Conservation (phyloP, 53 echinoderm and acorn worm genomes). For the Echinometra lucunter region DNA sequence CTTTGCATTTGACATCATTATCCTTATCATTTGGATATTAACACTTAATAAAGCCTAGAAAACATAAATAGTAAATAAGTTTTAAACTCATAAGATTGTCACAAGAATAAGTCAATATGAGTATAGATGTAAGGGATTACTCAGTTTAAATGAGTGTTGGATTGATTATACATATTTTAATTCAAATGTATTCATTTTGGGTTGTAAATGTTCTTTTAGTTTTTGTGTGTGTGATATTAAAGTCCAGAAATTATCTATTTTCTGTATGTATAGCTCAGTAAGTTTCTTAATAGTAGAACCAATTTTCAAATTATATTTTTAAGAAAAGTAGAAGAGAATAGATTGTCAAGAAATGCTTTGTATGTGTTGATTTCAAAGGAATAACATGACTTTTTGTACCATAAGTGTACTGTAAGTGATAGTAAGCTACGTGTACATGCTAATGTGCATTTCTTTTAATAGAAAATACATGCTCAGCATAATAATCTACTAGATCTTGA, state of each 20-base stretch:
- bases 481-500: not conserved
- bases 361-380: not conserved
- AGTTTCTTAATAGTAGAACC: not conserved
- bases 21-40: not conserved
- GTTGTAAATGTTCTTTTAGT: slow-evolving; percentile 33
- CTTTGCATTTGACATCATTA: not conserved
- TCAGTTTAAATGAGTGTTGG: not conserved
- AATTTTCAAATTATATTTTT: slow-evolving; percentile 15
- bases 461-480: not conserved
- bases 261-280: not conserved
- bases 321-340: not conserved
- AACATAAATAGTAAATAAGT: not conserved
- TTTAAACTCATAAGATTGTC: not conserved
- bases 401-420: not conserved
- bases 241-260: slow-evolving; percentile 39
- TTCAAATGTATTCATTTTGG: not conserved
- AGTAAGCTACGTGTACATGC: not conserved
- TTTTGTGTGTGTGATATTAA: slow-evolving; percentile 13
- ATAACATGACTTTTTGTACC: not conserved
- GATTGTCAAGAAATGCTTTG: not conserved
- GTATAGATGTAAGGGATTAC: not conserved
- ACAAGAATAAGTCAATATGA: not conserved
- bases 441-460: not conserved
- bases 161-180: not conserved
- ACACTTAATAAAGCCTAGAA: not conserved